These are phyloP conservation scores for Leucoraja ocellata DNA, from an alignment of 2,797 vertebrate genomes.

Conservation along the genomic window DNA sequence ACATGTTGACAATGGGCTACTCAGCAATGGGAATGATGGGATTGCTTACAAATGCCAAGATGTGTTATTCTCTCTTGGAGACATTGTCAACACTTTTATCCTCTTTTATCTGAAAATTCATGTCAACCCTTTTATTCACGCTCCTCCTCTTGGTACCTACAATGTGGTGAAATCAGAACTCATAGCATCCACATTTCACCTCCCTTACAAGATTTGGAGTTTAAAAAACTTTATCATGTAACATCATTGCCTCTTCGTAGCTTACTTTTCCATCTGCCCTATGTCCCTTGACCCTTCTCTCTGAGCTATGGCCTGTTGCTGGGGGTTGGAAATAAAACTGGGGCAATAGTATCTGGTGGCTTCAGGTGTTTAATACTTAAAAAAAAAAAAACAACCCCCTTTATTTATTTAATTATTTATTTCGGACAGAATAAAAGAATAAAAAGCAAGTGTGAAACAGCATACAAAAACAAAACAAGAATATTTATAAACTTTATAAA, in stretches of 20 bases:
- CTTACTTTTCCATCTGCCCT: neutral
- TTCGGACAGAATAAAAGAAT: no score
- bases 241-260: neutral
- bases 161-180: neutral
- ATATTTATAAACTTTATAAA: no score
- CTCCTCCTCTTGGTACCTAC: neutral
- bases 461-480: no score
- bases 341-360: neutral
- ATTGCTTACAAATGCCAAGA: no score
- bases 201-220: neutral
- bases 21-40: no score
- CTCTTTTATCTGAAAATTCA: neutral
- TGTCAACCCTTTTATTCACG: neutral
- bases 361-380: neutral
- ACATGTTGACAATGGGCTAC: no score
- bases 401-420: no score
- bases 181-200: neutral
- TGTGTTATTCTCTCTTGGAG: no score
- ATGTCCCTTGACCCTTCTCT: neutral
- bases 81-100: neutral
- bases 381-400: no score
- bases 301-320: neutral
- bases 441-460: no score
- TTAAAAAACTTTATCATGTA: neutral
- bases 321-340: neutral